Evolutionary conservation across 1,140 invertebrate species (phyloP), one percentile per base, ranked within the genome.

Genomic region (Odontomachus brunneus): DNA sequence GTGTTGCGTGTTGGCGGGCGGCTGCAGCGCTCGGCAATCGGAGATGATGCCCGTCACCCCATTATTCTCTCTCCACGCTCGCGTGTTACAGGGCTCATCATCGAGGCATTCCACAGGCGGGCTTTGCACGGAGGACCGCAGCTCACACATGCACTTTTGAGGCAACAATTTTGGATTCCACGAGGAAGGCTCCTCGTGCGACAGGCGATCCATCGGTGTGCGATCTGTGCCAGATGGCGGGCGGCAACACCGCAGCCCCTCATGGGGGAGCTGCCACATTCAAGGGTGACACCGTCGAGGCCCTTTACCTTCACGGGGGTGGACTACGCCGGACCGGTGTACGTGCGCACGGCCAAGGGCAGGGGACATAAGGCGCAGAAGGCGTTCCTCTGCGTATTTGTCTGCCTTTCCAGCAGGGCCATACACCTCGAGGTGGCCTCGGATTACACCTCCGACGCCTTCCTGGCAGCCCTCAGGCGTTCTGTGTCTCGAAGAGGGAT

Each of bases 351-450:
- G 1, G n/a, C 2, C 3, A 38, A 62, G 2, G 60, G 60, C 0
- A 3, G 29, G 38, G 26, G 26, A 7, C 3, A 38, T 19, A 3
- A 9, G 15, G 14, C 60, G 11, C 15, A n/a, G 14, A 91, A 91
- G 55, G 76, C n/a, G 0, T 90, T 83, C 22, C 59, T 89, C n/a
- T 15, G 49, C 0, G 44, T 89, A 0, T 90, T 88, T 26, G 62
- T 81, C 11, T 90, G 86, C 44, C 71, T 90, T 15, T 19, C 81
- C 0, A 91, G 87, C 0, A 86, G 80, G 15, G 92, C 90, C 0
- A 49, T 89, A 0, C 91, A 92, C 72, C 72, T 92, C 0, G 89
- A 92, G 65, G 14, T 66, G 0, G 63, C 22, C 0, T 65, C 63
- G 11, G 63, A 65, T 12, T 65, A 65, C 4, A 2, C 87, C 0